These are phyloP conservation scores for Guaruba guarouba DNA, from an alignment of 2,113 vertebrate genomes.

Conservation along the genomic window DNA sequence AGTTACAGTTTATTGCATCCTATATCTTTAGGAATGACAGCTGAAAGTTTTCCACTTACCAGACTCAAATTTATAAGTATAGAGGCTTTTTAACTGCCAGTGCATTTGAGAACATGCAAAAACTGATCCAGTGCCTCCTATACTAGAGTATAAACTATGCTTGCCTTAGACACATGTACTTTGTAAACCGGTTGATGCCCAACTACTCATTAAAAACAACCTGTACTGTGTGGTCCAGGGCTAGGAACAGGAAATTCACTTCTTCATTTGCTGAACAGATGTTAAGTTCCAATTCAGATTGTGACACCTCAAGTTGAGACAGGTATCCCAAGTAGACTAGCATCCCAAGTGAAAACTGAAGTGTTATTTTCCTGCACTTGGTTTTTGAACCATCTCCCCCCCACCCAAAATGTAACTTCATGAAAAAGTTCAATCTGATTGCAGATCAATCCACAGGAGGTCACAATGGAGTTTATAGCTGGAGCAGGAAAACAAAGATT, in stretches of 20 bases:
- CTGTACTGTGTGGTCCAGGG: neutral
- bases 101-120: neutral
- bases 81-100: neutral
- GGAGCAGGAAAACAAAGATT: neutral
- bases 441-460: neutral
- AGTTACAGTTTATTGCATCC: slow-evolving; percentile 47
- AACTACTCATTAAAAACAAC: neutral
- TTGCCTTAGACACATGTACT: neutral
- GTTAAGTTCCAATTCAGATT: neutral
- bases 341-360: neutral
- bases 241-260: neutral
- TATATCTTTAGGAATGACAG: neutral
- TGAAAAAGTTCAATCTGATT: neutral
- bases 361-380: neutral
- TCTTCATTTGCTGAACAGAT: neutral
- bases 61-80: neutral
- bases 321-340: neutral
- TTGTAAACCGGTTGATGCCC: neutral
- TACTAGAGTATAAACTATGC: neutral
- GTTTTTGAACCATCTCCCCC: neutral
- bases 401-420: neutral
- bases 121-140: neutral
- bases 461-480: neutral
- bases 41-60: neutral
- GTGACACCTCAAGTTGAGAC: neutral